Evolutionary conservation across 2,113 vertebrate genomes (phyloP).

Genomic region (Nothocercus nigrocapillus): DNA sequence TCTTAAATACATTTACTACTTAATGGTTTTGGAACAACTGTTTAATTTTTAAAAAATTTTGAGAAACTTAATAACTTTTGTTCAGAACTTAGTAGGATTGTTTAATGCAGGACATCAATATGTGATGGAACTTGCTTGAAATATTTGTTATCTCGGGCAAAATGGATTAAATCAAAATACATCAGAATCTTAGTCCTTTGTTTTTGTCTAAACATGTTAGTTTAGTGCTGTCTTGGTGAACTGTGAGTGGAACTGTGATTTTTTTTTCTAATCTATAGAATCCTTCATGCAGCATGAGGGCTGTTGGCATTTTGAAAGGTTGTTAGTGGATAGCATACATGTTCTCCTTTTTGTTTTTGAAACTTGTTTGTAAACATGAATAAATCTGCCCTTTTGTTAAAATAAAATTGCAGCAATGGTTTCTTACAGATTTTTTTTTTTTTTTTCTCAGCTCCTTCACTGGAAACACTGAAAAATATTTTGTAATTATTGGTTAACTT

Average conservation of each 20-base stretch:
- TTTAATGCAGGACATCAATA: conserved; percentile 87
- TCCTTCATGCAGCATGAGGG: conserved; percentile 83
- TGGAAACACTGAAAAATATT: conserved; percentile 71
- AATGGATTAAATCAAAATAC: conserved; percentile 89
- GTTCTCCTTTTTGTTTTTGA: conserved; percentile 85
- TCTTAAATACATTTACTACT: conserved; percentile 95
- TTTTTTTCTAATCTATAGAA: conserved; percentile 81
- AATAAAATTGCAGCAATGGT: conserved; percentile 86
- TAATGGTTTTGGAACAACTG: conserved; percentile 90
- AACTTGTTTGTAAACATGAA: conserved; percentile 87
- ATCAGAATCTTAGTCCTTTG: conserved; percentile 89
- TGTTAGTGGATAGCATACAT: conserved; percentile 82
- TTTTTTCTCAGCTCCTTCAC: conserved; percentile 44
- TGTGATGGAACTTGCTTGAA: conserved; percentile 90
- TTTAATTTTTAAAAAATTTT: conserved; percentile 90
- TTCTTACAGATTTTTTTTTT: conserved; percentile 86
- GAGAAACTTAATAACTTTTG: conserved; percentile 87
- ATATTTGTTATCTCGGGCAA: conserved; percentile 92
- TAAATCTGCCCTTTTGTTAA: conserved; percentile 87
- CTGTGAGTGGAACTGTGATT: conserved; percentile 86
- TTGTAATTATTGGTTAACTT: conserved; percentile 35
- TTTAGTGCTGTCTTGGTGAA: conserved; percentile 88
- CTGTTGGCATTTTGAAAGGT: conserved; percentile 86
- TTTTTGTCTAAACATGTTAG: conserved; percentile 89
- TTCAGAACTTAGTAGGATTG: conserved; percentile 84